Evolutionary conservation across 1,140 invertebrate genomes (phyloP), one percentile per base, ranked within the genome.

Genomic region (Helicoverpa zea): DNA sequence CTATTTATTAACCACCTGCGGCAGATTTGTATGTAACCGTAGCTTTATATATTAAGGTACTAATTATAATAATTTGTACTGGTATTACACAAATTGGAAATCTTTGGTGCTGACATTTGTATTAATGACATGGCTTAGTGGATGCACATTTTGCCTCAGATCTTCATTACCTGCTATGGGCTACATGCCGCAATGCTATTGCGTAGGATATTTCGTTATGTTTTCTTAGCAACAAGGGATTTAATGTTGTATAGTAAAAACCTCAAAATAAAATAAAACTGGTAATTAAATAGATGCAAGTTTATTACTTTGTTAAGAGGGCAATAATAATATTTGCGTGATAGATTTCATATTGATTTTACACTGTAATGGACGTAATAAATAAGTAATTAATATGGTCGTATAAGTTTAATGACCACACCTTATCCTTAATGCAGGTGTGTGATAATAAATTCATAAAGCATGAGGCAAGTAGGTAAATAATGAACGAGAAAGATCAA

Each of bases 51-150:
- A 68, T 68, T 68, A 68, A 43, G 43, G n/a, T 18, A 51, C n/a
- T 68, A 18, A 68, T 68, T 68, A 68, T 68, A n/a, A 68, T 68
- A 68, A 68, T 23, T 68, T 68, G 64, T 68, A 23, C 43, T 68
- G 10, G 43, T 51, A 68, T 68, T 68, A 23, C 64, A 43, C 43
- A 68, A 68, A 68, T 68, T 68, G 64, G 64, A 68, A 68, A 68
- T 68, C n/a, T 23, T 18, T 68, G 43, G 64, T 16, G 64, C 64
- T 68, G 43, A 68, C 43, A 68, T 68, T 68, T 68, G 64, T 68
- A 49, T 49, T 68, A 68, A 68, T 66, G 63, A 43, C 14, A 43
- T 66, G 30, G 7, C 2, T 58, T n/a, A 61, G 23, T 30, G 58
- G 16, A 61, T 49, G 43, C 49, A n/a, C 16, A 49, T 49, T 68